phyloP scores from a whole-genome alignment of 2,888 invertebrate genomes.

The Hyposoter dolosus region DNA sequence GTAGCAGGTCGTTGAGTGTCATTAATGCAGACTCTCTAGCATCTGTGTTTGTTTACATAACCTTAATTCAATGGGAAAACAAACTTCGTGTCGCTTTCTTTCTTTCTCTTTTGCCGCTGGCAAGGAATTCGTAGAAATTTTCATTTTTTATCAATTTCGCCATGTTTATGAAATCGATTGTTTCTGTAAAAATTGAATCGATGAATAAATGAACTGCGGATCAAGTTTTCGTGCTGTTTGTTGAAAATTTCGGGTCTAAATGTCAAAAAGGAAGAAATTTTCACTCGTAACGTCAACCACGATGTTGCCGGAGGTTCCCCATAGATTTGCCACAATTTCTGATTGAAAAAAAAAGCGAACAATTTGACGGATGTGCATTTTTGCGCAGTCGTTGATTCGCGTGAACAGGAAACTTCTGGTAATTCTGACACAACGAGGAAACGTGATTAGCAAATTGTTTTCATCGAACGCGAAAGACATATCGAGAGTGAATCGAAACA shows the following conservation, averaged over 20 bases:
- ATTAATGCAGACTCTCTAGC: background rate
- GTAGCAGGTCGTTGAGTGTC: background rate
- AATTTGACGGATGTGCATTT: background rate
- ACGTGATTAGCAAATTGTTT: background rate
- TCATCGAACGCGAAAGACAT: background rate
- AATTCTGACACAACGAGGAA: background rate
- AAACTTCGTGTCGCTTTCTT: background rate
- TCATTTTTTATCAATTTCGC: too few relatives aligned
- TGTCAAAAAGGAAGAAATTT: background rate
- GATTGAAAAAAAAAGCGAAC: background rate
- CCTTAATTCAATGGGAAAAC: constrained; percentile 1
- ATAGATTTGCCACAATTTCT: background rate
- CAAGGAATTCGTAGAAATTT: background rate
- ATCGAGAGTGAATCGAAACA: background rate
- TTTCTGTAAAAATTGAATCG: too few relatives aligned
- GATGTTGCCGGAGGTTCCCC: rapidly evolving
- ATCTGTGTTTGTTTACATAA: constrained; percentile 2
- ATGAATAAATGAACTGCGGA: too few relatives aligned
- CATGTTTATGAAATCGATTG: too few relatives aligned
- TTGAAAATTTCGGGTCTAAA: background rate
- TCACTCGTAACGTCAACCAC: background rate
- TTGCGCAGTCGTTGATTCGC: background rate
- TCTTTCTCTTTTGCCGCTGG: background rate
- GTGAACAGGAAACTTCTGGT: background rate
- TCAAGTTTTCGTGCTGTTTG: too few relatives aligned